Evolutionary conservation across 2,888 invertebrate species (phyloP), one percentile per base, ranked within the genome.

Genomic region (Eupithecia subumbrata): DNA sequence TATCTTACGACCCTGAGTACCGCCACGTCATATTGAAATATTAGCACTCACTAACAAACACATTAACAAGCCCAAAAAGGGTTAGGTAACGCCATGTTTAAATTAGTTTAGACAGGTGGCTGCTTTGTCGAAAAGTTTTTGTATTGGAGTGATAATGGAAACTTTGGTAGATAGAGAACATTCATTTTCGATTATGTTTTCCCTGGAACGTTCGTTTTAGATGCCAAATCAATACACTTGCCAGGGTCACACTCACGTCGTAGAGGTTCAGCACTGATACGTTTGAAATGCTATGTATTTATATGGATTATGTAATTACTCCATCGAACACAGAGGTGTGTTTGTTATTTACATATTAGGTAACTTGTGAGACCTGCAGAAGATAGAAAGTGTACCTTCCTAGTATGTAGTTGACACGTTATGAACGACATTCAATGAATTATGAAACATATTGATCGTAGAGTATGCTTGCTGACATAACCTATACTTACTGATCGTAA

Each of bases 1-100:
- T 72, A 64, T 77, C 75, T 78, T 75, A 75, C 79, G 75, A 72
- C 74, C 72, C 73, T 66, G 74, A 69, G 30, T 67, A 66, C 64
- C 22, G 63, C 78, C 77, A 74, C 79, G 76, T 82, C 77, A 78
- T 77, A 78, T 75, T 81, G 79, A 81, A 79, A 82, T 82, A 82
- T 80, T 77, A 34, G 69, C 76, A 78, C 79, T 79, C 74, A 76
- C 73, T 73, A 76, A 75, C 60, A 77, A 73, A 75, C 64, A 78
- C 73, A 78, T 76, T 77, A 75, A 70, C 37, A 71, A 25, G 34
- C 56, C 76, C 71, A 70, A 75, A 73, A 74, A 77, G 74, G 74
- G 72, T 77, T 77, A 72, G 73, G 77, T 74, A 71, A 70, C 70
- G 60, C 71, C 72, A 75, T 68, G 74, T 77, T 72, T 43, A 70